Conservation (phyloP, 2,888 invertebrate genomes). For the Papilio protenor region DNA sequence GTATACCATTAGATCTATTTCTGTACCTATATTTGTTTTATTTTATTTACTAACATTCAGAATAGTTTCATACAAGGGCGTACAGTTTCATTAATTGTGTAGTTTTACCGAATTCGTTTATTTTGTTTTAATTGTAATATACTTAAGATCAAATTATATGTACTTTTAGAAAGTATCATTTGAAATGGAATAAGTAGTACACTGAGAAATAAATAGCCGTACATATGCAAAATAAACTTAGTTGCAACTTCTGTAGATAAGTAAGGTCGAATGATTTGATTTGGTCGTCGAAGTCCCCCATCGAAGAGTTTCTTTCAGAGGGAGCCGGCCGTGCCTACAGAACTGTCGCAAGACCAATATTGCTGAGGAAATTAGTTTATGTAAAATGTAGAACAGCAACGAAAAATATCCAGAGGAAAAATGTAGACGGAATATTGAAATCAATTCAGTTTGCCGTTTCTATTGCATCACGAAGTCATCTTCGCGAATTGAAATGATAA, state of each 20-base stretch:
- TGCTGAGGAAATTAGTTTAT: constrained; percentile 84
- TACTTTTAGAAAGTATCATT: neutral
- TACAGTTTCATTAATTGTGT: too few relatives aligned
- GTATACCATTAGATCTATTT: constrained; percentile 42
- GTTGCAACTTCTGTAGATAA: constrained; percentile 75
- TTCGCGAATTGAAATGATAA: constrained; percentile 42
- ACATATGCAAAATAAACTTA: constrained; percentile 63
- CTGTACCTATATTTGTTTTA: neutral
- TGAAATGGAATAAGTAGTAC: constrained; percentile 29
- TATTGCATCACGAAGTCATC: constrained; percentile 49
- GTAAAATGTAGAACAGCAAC: constrained; percentile 82
- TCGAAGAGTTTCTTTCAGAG: constrained; percentile 77
- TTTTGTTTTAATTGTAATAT: too few relatives aligned
- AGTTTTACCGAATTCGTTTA: neutral
- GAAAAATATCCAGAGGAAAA: constrained; percentile 78
- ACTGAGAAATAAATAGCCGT: constrained; percentile 47
- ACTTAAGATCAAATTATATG: too few relatives aligned
- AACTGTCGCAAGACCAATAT: constrained; percentile 83
- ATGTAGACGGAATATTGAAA: constrained; percentile 70
- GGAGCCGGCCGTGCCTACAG: constrained; percentile 76
- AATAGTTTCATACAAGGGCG: neutral
- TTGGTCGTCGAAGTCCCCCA: constrained; percentile 74
- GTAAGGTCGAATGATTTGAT: constrained; percentile 83
- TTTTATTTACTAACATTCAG: neutral
- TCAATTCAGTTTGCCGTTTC: constrained; percentile 53